Conservation (phyloP, 2,113 vertebrate genomes). For the Dipodomys ordii region DNA sequence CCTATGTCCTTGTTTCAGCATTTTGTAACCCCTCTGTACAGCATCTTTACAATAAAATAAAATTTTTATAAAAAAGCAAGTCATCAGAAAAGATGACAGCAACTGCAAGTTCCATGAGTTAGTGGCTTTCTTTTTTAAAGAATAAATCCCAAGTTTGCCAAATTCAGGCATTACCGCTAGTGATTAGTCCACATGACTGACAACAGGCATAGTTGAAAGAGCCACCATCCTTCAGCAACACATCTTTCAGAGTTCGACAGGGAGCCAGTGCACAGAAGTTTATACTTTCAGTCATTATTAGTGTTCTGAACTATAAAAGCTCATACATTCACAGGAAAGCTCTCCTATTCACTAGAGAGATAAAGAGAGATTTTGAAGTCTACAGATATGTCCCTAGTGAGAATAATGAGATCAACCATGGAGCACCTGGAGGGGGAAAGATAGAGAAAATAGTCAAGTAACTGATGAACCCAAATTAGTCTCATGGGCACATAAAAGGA, state of each 20-base stretch:
- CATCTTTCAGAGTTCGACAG: background rate
- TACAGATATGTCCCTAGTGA: background rate
- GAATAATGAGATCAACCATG: slow-evolving; percentile 39
- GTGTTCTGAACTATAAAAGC: background rate
- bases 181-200: slow-evolving; percentile 14
- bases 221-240: background rate
- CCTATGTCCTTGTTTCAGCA: too few species aligned
- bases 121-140: background rate
- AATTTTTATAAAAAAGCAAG: background rate
- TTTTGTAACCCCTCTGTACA: too few species aligned
- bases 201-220: background rate
- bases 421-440: background rate
- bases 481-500: background rate
- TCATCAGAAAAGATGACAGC: slow-evolving; percentile 60
- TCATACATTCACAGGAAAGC: background rate
- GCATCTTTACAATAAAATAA: too few species aligned
- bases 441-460: background rate
- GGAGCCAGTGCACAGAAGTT: background rate
- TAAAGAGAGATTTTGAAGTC: background rate
- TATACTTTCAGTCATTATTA: background rate
- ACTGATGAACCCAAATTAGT: background rate
- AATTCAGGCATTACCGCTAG: background rate
- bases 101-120: slow-evolving; percentile 26
- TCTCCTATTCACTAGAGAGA: background rate
- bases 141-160: slow-evolving; percentile 54